Evolutionary conservation across 2,797 vertebrate genomes (phyloP), one percentile per base, ranked within the genome.

Genomic region (Atherinosoma microstoma): DNA sequence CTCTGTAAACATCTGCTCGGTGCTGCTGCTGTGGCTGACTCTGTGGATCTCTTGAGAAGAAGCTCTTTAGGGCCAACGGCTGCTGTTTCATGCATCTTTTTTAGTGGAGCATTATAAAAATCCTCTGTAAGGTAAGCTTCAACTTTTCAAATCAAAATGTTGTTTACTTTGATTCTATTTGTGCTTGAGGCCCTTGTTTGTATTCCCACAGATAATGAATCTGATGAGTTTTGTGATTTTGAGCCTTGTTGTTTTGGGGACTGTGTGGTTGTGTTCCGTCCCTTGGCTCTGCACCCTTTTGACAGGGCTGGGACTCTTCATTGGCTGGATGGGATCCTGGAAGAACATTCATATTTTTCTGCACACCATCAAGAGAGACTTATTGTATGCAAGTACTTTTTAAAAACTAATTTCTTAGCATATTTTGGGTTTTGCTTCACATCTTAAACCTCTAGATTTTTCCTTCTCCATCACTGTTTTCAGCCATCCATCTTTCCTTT

Each of bases 311-410:
- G 93, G 91, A 3, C 54, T 97, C 18, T 93, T 90, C 69, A 53
- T 95, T 60, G 84, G 88, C 57, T 80, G 87, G 57, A 94, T 91
- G 1, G 91, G 93, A 3, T 78, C 76, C 66, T 95, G 96, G 95
- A 91, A 84, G 70, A 95, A 94, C 73, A 77, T 97, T 69, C 82
- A 92, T 49, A 91, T 97, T 35, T 86, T 92, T 58, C 67, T 90
- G 12, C 58, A 86, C 81, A 97, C 96, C 20, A 79, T 95, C 20
- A 93, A 89, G 70, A 92, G 96, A 87, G 96, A 97, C 69, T 67
- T 96, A 2, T 88, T 89, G 96, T 96, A 91, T 86, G 96, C 95
- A 70, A 96, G 95, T 92, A 18, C 1, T 29, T 24, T 51, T 11
- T 6, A n/a, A 56, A 2, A 24, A 42, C 12, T 10, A 20, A 45